Percentiles rank a stretch among this genome's conserved stretches.
phyloP scores from a whole-genome alignment of 2,888 invertebrate genomes.

The Charanyca ferruginea region DNA sequence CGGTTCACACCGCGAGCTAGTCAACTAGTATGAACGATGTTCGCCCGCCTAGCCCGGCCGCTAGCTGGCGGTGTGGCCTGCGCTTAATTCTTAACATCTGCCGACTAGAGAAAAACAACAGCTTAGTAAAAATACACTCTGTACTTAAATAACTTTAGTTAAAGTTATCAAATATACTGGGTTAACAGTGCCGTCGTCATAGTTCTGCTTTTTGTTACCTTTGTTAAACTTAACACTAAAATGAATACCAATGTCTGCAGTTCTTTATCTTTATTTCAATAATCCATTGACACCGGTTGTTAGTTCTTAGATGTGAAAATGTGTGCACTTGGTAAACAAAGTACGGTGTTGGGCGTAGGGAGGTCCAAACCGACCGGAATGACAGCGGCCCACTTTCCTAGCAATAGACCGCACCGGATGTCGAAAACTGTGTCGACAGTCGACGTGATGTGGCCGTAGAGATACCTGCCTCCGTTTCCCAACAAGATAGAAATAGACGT shows the following conservation, averaged over 20 bases:
- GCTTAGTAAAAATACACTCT: too few species aligned
- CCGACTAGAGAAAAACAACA: too few species aligned
- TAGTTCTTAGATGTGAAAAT: slow-evolving; percentile 18
- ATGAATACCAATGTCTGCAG: not conserved
- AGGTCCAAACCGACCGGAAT: slow-evolving; percentile 3
- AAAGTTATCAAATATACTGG: too few species aligned
- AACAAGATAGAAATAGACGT: slow-evolving; percentile 10
- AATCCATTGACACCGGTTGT: slow-evolving; percentile 11
- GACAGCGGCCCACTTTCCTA: slow-evolving; percentile 70
- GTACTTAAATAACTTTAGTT: too few species aligned
- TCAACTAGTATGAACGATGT: too few species aligned
- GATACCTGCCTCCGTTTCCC: slow-evolving; percentile 33
- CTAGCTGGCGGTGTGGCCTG: too few species aligned
- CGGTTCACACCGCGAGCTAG: too few species aligned
- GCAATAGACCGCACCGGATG: slow-evolving; percentile 60
- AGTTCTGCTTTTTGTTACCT: not conserved
- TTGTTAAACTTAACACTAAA: not conserved
- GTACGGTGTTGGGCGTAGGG: slow-evolving; percentile 40
- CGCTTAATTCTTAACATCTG: too few species aligned
- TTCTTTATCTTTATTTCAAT: not conserved
- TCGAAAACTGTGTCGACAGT: slow-evolving; percentile 67
- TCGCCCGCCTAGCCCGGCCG: too few species aligned
- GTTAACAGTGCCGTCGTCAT: too few species aligned
- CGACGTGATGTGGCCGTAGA: slow-evolving; percentile 1
- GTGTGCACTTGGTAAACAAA: slow-evolving; percentile 35